These are phyloP conservation scores for Nomada fucata DNA, from an alignment of 2,888 invertebrate species.

Conservation along the genomic window DNA sequence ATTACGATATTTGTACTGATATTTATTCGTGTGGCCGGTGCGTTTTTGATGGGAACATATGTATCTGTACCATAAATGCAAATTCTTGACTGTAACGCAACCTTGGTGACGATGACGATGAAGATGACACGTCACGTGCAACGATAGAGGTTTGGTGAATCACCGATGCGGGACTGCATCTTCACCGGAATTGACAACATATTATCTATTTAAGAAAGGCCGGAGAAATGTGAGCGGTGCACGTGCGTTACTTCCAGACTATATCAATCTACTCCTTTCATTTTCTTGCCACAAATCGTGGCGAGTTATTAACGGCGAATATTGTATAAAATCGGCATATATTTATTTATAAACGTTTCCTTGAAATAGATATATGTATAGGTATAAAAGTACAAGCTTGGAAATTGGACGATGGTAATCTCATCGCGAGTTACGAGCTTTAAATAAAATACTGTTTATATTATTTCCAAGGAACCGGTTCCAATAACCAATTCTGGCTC, in stretches of 20 bases:
- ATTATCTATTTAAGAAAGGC: slow-evolving; percentile 62
- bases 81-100: slow-evolving; percentile 11
- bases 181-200: slow-evolving; percentile 58
- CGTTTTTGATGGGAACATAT: neutral
- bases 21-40: neutral
- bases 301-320: neutral
- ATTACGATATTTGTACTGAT: neutral
- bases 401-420: neutral
- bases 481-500: slow-evolving; percentile 89
- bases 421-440: neutral
- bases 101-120: slow-evolving; percentile 71
- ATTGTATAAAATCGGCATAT: neutral
- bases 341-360: slow-evolving; percentile 43
- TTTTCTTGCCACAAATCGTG: no score
- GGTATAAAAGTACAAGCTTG: slow-evolving; percentile 11
- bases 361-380: neutral
- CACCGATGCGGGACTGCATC: slow-evolving; percentile 61
- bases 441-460: slow-evolving; percentile 12
- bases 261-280: neutral
- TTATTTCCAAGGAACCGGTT: slow-evolving; percentile 88
- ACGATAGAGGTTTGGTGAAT: slow-evolving; percentile 64
- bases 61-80: neutral
- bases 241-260: slow-evolving; percentile 29
- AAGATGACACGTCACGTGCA: slow-evolving; percentile 69
- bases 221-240: slow-evolving; percentile 7